Base-by-base conservation (phyloP, 2,888 invertebrate species). In the Heliconius ismenius region DNA sequence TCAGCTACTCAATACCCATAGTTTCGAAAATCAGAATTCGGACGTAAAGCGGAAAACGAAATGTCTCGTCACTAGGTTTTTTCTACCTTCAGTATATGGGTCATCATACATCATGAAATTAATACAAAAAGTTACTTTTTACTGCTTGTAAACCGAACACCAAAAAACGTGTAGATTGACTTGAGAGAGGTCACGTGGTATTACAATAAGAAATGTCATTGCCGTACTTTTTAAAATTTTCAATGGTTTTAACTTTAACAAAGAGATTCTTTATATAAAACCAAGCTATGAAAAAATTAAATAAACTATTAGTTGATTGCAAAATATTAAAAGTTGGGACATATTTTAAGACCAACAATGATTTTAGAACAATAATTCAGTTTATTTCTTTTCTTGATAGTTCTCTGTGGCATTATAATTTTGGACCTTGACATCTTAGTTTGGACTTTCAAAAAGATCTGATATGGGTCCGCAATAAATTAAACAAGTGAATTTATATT, bases 401-500 rank as follows among this genome's bases (percentile, higher is more conserved):
- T 18, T 26, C 36, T 39, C 39, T 43, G 65, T 39, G 67, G 39
- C 24, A 67, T 67, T 67, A 67, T 67, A 3, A 24, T 24, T 67
- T 67, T 18, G 39, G 39, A 67, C 67, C 67, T 67, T 43, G 67
- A 67, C 67, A 67, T 43, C 39, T 39, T 67, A 43, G 24, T 18
- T 67, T 26, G 26, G 24, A 67, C 39, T 43, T 67, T 39, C 15
- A 67, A 24, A 43, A 39, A 67, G 7, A 36, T 65, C 13, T n/a
- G 1, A 26, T 11, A 4, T n/a, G 4, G 18, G 32, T 21, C 18
- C 21, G 32, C 18, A 65, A n/a, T 65, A 36, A 36, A n/a, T 49
- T n/a, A n/a, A n/a, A 10, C n/a, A 58, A 2, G n/a, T 58, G 58
- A 58, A 58, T 36, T 49, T 49, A 11, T 58, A 58, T n/a, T 58